Evolutionary conservation across 92 coral and sea anemone species (phyloP).

Genomic region (Galaxea fascicularis): DNA sequence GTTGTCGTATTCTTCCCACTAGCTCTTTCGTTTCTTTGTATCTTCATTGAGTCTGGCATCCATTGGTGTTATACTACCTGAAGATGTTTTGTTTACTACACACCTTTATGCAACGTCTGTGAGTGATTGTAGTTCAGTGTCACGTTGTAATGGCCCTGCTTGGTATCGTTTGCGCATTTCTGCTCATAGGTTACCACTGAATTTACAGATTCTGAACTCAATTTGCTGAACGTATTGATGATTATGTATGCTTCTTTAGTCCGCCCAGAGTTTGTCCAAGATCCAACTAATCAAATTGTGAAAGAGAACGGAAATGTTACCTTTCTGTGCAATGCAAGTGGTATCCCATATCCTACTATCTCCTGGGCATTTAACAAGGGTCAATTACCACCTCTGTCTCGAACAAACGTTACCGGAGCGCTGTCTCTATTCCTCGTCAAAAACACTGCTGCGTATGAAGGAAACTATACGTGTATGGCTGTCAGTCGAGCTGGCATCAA

Average conservation of each 20-base stretch:
- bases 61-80: no score
- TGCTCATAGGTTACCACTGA: no score
- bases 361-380: conserved; percentile 57
- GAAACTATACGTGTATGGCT: conserved; percentile 47
- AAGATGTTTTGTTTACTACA: no score
- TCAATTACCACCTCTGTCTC: conserved; percentile 37
- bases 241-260: conserved; percentile 9
- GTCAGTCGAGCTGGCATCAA: conserved; percentile 46
- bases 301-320: conserved; percentile 10
- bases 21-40: no score
- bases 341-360: conserved; percentile 53
- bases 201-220: neutral
- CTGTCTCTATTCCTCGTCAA: neutral
- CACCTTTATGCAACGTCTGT: no score
- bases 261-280: conserved; percentile 45
- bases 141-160: no score
- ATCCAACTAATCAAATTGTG: conserved; percentile 19
- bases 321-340: conserved; percentile 56
- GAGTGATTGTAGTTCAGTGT: no score
- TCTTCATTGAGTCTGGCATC: no score
- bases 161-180: no score
- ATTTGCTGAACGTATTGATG: neutral
- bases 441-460: conserved; percentile 33
- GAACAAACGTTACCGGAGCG: conserved; percentile 30
- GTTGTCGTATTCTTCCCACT: no score